Evolutionary conservation across 2,113 vertebrate species (phyloP).

Genomic region (Rostratula benghalensis): DNA sequence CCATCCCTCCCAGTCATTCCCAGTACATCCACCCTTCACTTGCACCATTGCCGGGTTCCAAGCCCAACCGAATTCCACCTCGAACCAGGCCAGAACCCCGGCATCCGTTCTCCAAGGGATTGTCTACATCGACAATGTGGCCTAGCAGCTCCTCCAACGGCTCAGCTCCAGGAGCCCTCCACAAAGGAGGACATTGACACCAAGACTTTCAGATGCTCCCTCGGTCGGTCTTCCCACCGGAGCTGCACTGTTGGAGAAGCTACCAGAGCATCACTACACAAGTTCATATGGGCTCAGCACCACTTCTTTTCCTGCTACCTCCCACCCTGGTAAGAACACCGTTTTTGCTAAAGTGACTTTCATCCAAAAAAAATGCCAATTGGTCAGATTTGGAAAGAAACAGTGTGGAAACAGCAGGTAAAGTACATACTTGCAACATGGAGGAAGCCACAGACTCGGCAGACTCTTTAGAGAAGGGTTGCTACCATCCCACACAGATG

Average conservation of each 20-base stretch:
- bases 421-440: neutral
- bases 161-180: neutral
- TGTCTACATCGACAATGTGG: neutral
- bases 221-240: neutral
- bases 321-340: neutral
- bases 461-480: neutral
- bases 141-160: neutral
- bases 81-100: neutral
- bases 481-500: neutral
- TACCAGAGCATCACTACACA: accelerated
- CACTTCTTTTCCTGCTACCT: neutral
- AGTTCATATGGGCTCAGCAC: neutral
- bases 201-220: neutral
- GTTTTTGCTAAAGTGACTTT: neutral
- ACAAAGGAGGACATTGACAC: accelerated
- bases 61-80: neutral
- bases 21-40: neutral
- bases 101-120: neutral
- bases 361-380: neutral
- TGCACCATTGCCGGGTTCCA: neutral
- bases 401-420: neutral
- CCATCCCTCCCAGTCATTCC: neutral
- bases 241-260: neutral
- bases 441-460: neutral
- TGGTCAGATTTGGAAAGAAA: neutral